Evolutionary conservation across 2,888 invertebrate genomes (phyloP).

Genomic region (Xestia sexstrigata): DNA sequence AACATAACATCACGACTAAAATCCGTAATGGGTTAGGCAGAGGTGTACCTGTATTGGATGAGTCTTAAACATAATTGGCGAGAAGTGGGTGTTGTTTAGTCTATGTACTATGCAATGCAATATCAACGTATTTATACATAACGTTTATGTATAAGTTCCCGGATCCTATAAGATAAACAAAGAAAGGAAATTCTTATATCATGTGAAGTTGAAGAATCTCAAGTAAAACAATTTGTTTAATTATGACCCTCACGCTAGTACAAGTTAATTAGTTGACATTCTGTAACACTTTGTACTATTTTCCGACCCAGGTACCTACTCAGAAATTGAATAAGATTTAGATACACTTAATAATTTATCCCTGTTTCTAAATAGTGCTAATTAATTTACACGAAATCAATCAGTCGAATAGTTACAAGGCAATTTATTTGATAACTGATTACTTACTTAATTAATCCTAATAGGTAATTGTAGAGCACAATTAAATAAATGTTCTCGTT

Average conservation of each 20-base stretch:
- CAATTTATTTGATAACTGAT: slow-evolving; percentile 3
- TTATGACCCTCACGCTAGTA: neutral
- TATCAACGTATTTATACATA: neutral
- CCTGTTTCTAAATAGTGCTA: neutral
- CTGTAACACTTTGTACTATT: slow-evolving; percentile 22
- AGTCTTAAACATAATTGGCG: neutral
- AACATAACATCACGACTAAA: neutral
- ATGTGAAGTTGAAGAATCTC: neutral
- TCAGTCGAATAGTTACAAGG: neutral
- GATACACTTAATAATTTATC: neutral
- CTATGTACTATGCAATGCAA: neutral
- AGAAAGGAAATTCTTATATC: neutral
- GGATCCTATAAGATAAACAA: neutral
- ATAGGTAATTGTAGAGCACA: slow-evolving; percentile 14
- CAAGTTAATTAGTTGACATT: slow-evolving; percentile 25
- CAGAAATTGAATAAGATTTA: neutral
- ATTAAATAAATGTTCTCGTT: slow-evolving; percentile 21
- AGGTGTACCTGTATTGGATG: neutral
- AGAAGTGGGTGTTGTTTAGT: neutral
- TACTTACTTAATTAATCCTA: neutral
- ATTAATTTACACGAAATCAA: neutral
- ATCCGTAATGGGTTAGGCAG: neutral
- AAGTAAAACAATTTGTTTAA: slow-evolving; percentile 27
- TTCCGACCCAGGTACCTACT: neutral
- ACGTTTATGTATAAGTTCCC: too few species aligned